Percentiles rank a stretch among this genome's conserved stretches.
Evolutionary conservation across 1,140 invertebrate genomes (phyloP).

Genomic region (Cotesia glomerata): DNA sequence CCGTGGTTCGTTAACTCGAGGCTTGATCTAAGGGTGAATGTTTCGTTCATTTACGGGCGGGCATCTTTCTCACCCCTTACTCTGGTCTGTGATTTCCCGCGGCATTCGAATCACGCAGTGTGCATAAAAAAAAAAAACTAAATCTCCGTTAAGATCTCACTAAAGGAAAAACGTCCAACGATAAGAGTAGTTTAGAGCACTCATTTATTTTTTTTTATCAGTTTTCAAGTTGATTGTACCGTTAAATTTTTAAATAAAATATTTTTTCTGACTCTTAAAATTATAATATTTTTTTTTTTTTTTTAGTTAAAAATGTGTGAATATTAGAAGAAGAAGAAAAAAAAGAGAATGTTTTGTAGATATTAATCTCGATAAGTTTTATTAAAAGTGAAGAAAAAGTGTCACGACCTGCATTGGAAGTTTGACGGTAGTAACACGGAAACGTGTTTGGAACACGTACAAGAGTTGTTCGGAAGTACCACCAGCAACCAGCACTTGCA

Average conservation of each 20-base stretch:
- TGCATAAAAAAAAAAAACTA: neutral
- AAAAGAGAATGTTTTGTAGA: too few species aligned
- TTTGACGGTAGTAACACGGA: neutral
- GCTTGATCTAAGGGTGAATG: neutral
- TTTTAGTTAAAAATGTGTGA: neutral
- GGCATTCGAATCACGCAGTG: neutral
- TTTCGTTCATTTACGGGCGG: neutral
- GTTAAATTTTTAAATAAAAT: neutral
- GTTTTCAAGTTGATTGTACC: neutral
- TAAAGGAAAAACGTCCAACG: neutral
- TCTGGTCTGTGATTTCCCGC: conserved; percentile 1
- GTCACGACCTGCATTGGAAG: neutral
- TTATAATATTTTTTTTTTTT: too few species aligned
- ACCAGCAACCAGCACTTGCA: conserved; percentile 3
- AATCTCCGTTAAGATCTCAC: neutral
- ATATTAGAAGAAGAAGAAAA: neutral
- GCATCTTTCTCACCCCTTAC: too few species aligned
- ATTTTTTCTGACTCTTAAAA: neutral
- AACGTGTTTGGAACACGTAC: conserved; percentile 9
- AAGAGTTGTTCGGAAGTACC: neutral
- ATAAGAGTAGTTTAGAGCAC: neutral
- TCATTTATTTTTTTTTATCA: neutral
- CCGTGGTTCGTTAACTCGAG: conserved; percentile 8
- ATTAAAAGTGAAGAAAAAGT: neutral
- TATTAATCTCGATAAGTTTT: neutral